These are phyloP conservation scores for Pygoscelis antarcticus DNA, from an alignment of 2,113 vertebrate genomes.

Conservation along the genomic window DNA sequence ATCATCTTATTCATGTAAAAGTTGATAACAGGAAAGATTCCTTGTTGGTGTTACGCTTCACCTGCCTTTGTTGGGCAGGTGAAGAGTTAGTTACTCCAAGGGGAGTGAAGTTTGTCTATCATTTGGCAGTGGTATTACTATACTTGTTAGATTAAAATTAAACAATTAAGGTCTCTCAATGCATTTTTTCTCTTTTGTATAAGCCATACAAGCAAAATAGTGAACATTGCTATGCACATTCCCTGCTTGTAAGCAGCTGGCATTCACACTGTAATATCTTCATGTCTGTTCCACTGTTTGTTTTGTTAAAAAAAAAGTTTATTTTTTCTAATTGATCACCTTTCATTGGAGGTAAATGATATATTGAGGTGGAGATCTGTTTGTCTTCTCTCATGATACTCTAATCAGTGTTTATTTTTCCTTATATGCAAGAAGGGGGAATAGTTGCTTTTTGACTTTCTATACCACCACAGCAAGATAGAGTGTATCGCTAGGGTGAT, in stretches of 20 bases:
- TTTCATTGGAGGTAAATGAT: not conserved
- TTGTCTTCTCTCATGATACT: not conserved
- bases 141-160: not conserved
- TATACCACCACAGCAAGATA: not conserved
- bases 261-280: not conserved
- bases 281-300: not conserved
- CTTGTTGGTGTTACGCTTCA: not conserved
- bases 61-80: not conserved
- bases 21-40: not conserved
- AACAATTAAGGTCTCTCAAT: not conserved
- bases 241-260: not conserved
- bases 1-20: not conserved
- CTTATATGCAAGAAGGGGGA: not conserved
- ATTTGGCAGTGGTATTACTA: not conserved
- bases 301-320: not conserved
- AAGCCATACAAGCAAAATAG: not conserved
- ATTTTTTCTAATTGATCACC: not conserved
- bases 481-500: not conserved
- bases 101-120: not conserved
- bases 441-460: slow-evolving; percentile 5
- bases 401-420: not conserved
- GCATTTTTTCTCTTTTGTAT: not conserved
- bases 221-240: not conserved
- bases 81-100: not conserved
- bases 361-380: not conserved